Evolutionary conservation across 2,797 vertebrate species (phyloP), one percentile per base, ranked within the genome.

Genomic region (Nannoperca australis): DNA sequence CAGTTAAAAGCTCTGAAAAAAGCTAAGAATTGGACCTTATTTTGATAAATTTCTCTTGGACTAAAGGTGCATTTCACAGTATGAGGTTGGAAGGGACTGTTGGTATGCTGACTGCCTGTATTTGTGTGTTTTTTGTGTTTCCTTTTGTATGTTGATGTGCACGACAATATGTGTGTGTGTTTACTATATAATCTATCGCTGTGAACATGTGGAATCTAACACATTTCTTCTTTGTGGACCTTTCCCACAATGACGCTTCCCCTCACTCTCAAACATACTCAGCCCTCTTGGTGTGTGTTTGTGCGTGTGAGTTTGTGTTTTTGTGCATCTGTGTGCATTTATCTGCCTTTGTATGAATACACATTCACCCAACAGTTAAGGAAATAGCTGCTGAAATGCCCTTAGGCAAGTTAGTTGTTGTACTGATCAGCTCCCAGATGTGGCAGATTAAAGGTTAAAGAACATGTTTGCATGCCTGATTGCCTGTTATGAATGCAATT

Each of bases 151-250:
- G 36, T 38, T 38, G 34, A 36, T 8, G 34, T 32, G 32, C 6
- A 7, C 7, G 7, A 34, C 1, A 6, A 34, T 34, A 7, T 34
- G 34, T 34, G 7, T 34, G 34, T 66, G 68, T 79, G 45, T 42
- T 3, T 3, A 1, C 51, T 55, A 17, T 62, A 67, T 73, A 79
- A 87, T 83, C 36, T 15, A 62, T 20, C 7, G 0, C 50, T 55
- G 62, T 32, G 56, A 73, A 79, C 70, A 78, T 92, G 91, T 75
- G 70, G 88, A 93, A 93, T 93, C 72, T 94, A 54, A 73, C 91
- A 86, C 86, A 20, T 45, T 38, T 58, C 80, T 36, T 74, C 58
- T 81, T 22, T 88, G 87, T 91, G 83, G 85, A 91, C 73, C 44
- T 91, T 93, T 94, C 91, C 90, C 93, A 93, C 64, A 70, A 83